These are phyloP conservation scores for Hemiprocne comata DNA, from an alignment of 2,113 vertebrate species.

Conservation along the genomic window DNA sequence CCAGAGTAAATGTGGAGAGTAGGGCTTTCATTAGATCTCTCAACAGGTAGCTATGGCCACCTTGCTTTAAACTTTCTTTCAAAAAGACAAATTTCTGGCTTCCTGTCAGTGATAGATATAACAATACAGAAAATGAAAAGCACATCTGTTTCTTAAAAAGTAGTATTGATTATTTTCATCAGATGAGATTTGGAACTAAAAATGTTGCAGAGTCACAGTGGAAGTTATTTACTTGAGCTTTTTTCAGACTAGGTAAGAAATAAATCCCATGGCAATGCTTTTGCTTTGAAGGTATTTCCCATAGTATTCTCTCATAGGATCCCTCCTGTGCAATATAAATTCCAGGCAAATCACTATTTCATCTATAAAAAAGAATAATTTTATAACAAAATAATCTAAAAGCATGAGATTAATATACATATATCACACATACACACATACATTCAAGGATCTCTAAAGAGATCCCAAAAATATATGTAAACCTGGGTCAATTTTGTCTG, in stretches of 20 bases:
- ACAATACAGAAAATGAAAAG: neutral
- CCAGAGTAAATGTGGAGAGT: neutral
- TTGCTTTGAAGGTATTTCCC: neutral
- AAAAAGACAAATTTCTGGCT: neutral
- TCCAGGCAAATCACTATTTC: neutral
- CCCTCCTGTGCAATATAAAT: neutral
- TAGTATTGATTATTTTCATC: neutral
- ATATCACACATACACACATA: neutral
- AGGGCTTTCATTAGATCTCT: neutral
- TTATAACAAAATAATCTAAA: neutral
- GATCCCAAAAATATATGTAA: neutral
- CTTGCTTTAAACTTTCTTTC: neutral
- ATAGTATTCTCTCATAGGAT: neutral
- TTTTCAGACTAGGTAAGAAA: neutral
- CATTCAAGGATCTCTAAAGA: neutral
- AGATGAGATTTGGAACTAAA: neutral
- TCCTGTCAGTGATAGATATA: neutral
- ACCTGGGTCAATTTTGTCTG: neutral
- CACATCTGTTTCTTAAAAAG: neutral
- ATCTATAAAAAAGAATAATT: neutral
- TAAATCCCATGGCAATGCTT: neutral
- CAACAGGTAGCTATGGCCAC: neutral
- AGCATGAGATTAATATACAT: neutral
- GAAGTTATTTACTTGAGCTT: neutral
- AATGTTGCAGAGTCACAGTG: neutral